Evolutionary conservation across 1,140 invertebrate genomes (phyloP).

Genomic region (Philopotamus ludificatus): DNA sequence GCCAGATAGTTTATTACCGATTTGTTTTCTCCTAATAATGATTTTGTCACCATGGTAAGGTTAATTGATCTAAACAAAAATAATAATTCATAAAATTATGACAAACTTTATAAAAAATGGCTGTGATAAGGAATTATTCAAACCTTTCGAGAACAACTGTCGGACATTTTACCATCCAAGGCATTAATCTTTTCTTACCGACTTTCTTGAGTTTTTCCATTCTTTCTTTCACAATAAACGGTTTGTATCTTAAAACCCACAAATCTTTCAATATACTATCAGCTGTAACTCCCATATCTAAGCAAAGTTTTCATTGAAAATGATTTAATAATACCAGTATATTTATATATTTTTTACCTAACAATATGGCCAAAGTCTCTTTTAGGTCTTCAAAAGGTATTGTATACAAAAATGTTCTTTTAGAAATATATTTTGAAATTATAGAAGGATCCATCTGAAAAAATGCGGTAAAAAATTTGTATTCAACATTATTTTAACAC

Average conservation of each 20-base stretch:
- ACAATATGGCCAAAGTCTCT: slow-evolving; percentile 48
- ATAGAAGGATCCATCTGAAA: slow-evolving; percentile 47
- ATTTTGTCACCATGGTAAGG: slow-evolving; percentile 49
- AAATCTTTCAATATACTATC: slow-evolving; percentile 52
- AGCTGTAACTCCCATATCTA: slow-evolving; percentile 49
- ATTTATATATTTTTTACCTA: slow-evolving; percentile 46
- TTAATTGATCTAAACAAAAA: slow-evolving; percentile 45
- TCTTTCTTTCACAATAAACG: slow-evolving; percentile 47
- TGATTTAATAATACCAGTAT: slow-evolving; percentile 2
- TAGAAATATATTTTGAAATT: slow-evolving; percentile 46
- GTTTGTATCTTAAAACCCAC: slow-evolving; percentile 54
- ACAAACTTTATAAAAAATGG: slow-evolving; percentile 4
- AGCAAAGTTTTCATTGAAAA: slow-evolving; percentile 37
- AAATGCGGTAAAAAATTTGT: too few relatives aligned
- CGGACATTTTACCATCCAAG: slow-evolving; percentile 55
- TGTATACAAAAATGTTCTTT: slow-evolving; percentile 50
- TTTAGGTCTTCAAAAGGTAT: slow-evolving; percentile 52
- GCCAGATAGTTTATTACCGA: slow-evolving; percentile 50
- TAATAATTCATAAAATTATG: slow-evolving; percentile 4
- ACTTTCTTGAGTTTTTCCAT: slow-evolving; percentile 46
- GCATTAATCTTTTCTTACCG: slow-evolving; percentile 47
- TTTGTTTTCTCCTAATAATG: slow-evolving; percentile 48
- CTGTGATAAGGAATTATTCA: slow-evolving; percentile 16
- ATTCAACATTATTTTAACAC: too few relatives aligned
- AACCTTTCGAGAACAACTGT: slow-evolving; percentile 50